Evolutionary conservation across 2,888 invertebrate species (phyloP), one percentile per base, ranked within the genome.

Genomic region (Anthrax anthrax): DNA sequence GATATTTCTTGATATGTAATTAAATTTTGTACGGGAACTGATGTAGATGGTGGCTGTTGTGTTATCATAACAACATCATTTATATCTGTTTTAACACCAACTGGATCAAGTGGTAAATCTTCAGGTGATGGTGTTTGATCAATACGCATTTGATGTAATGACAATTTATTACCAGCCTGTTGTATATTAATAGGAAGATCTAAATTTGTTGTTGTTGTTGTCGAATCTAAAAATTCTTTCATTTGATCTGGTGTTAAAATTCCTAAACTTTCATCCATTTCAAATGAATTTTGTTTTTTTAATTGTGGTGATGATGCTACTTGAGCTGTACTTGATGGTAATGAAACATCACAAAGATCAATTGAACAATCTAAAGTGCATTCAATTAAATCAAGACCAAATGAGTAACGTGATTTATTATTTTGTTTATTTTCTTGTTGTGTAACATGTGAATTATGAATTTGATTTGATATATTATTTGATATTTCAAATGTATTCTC

Each of bases 201-300:
- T 47, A 75, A 71, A 57, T 79, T 78, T 50, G 76, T 71, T 57
- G 73, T 75, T 52, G 75, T 72, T 51, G 76, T 77, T 51, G 73
- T 71, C 48, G 73, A 72, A 48, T 77, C 76, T 55, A 81, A 66
- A 54, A 81, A 74, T 54, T 80, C 78, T 56, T 84, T 82, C 86
- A 90, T 88, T 67, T 89, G 88, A 69, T 88, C 87, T 0, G 89
- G 88, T 12, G 89, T 88, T 51, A 91, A 70, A 57, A 90, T 89
- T 6, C 89, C 89, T 55, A 89, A 71, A 57, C 86, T 85, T 61
- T 90, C 88, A 59, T 88, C 81, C 60, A 77, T 70, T 55, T 82
- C 88, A 56, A 86, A 76, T 2, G 88, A 89, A 62, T 84, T 83
- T 60, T 86, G 81, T 63, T 85, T 86, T 59, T 63, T 64, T 2